Percentiles rank a stretch among this genome's conserved stretches.
phyloP scores from a whole-genome alignment of 2,888 invertebrate genomes.

The Crossocerus cetratus region DNA sequence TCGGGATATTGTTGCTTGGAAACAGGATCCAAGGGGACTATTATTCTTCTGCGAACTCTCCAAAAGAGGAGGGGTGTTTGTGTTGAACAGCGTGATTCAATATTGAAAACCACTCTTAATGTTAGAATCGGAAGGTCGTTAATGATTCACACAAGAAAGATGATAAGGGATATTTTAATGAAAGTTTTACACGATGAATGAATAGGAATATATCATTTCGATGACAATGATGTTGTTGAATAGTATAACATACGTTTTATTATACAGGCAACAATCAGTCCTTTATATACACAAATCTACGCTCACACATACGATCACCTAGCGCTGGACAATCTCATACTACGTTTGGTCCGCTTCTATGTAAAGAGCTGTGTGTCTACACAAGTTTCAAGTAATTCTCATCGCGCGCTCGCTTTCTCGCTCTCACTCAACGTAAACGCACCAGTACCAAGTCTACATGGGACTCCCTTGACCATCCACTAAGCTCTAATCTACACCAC shows the following conservation, averaged over 20 bases:
- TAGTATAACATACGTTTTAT: conserved; percentile 41
- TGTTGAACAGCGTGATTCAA: too few species aligned
- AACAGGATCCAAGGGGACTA: too few species aligned
- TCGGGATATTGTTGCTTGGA: too few species aligned
- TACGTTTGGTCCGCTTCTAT: conserved; percentile 52
- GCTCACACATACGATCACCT: conserved; percentile 22
- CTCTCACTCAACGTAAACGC: conserved; percentile 1
- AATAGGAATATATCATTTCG: conserved; percentile 11
- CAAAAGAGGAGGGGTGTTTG: too few species aligned
- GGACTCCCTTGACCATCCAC: conserved; percentile 10
- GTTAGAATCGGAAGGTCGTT: not conserved
- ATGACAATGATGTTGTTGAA: conserved; percentile 20
- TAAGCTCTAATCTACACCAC: conserved; percentile 30
- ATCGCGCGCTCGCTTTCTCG: not conserved
- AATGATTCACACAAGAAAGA: not conserved
- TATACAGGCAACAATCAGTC: conserved; percentile 45
- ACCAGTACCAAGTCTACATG: conserved; percentile 7
- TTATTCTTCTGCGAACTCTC: too few species aligned
- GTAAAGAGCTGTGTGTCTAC: conserved; percentile 38
- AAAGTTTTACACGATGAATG: conserved; percentile 6
- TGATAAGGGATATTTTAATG: not conserved
- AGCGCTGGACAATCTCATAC: conserved; percentile 33
- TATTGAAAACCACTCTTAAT: too few species aligned
- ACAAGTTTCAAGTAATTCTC: conserved; percentile 34
- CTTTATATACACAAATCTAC: conserved; percentile 44